Evolutionary conservation across 2,797 vertebrate genomes (phyloP), one percentile per base, ranked within the genome.

Genomic region (Micromesistius poutassou): DNA sequence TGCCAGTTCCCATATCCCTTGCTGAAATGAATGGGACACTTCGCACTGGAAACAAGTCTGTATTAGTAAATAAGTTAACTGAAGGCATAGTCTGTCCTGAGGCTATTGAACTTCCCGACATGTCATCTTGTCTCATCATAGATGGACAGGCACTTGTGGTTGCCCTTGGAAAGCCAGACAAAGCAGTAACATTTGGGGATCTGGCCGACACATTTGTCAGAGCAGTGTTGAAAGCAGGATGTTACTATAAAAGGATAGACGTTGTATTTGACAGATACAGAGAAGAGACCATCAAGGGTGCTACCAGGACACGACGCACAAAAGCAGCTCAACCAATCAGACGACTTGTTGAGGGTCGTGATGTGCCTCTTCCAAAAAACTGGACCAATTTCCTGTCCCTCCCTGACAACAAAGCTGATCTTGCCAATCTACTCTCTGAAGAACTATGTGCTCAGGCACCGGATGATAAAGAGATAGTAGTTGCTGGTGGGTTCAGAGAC

Each of bases 21-120:
- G 71, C 71, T 35, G 71, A 72, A 72, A 72, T 72, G 10, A 72
- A 72, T 72, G 71, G 71, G 28, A 72, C 71, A 72, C 71, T 72
- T 31, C 30, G 30, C 71, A 33, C 71, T 72, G 71, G 30, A 33
- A 72, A 35, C 71, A 72, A 72, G 71, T 72, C 71, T 72, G 30
- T 72, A 31, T 31, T 72, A 30, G 30, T 31, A 31, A 31, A 72
- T 72, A 72, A 72, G 30, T 31, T 72, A 72, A 72, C 71, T 72
- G 71, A 72, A 72, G 71, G 33, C 71, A 72, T 22, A 72, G 30
- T 72, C 71, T 72, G 30, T 72, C 71, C 71, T 72, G 71, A 72
- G 30, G 71, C 71, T 72, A 72, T 72, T 33, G 71, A 72, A 72
- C 71, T 72, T 72, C 71, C 28, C 14, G 7, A 72, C 71, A 25